Base-by-base conservation (phyloP, 2,113 vertebrate species). In the Gila orcuttii region DNA sequence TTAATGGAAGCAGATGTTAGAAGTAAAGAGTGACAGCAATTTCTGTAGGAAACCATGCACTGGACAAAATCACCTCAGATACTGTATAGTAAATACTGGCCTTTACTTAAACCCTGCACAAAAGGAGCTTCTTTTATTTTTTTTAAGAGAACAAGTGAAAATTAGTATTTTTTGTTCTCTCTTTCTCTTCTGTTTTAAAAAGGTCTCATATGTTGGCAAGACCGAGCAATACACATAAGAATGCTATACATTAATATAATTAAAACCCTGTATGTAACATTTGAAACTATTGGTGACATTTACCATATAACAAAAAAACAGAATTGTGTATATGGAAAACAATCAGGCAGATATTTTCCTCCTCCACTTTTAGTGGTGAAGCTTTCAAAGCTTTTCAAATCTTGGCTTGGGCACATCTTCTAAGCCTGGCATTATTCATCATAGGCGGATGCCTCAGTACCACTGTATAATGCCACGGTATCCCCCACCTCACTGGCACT, bases 1-100 rank as follows among this genome's bases (percentile, higher is more conserved):
- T 89, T 87, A 84, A 88, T 87, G 83, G 25, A 73, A 85, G 55
- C 91, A 92, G 87, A 89, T 92, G 87, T 89, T 87, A 55, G 79
- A 76, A 55, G 79, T 84, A 66, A 83, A 81, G 79, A 79, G 86
- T 68, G 39, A 47, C 64, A 82, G 75, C 33, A 62, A 77, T 88
- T 85, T 75, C 66, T 79, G 80, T 33, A 77, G 86, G 80, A 81
- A 82, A 73, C 66, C 36, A 12, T 25, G 17, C 52, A 42, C 50
- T 84, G 55, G 64, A 45, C 31, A 82, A 66, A 78, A 52, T 64
- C 39, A 66, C n/a, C 42, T 36, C 25, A 68, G 64, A 82, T 82
- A 69, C 80, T 82, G 62, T 82, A 52, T 10, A 66, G 4, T 25
- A 82, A 50, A 69, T 10, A 73, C 39, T 39, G 45, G 17, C 60